Conservation (phyloP, 2,797 vertebrate species). For the Premnoplex brunnescens region DNA sequence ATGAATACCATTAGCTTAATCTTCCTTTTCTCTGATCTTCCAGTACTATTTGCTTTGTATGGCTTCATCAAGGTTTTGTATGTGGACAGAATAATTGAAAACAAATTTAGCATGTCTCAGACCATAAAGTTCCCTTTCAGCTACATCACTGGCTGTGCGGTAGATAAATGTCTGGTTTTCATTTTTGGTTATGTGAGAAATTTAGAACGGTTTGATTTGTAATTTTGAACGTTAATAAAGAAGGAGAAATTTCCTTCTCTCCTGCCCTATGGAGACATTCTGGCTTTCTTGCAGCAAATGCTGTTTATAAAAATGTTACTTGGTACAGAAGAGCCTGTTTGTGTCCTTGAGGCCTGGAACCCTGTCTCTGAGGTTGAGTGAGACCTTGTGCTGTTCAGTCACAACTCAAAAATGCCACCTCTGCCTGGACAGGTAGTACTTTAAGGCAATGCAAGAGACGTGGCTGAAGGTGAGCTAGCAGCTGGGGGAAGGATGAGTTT, state of each 20-base stretch:
- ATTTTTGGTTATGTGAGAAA: conserved; percentile 78
- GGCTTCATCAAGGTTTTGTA: conserved; percentile 68
- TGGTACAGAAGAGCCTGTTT: background rate
- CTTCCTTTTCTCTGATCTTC: conserved; percentile 67
- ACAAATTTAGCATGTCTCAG: conserved; percentile 73
- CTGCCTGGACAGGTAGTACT: background rate
- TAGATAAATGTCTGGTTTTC: conserved; percentile 76
- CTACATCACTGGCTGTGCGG: conserved; percentile 44
- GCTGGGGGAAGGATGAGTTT: background rate
- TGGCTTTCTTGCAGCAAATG: conserved; percentile 25
- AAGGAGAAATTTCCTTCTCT: conserved; percentile 31
- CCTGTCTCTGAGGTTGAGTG: background rate
- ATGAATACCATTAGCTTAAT: conserved; percentile 31
- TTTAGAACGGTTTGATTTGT: conserved; percentile 71
- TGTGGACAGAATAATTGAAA: conserved; percentile 75
- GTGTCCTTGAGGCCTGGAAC: background rate
- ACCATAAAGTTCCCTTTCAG: conserved; percentile 65
- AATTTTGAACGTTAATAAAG: conserved; percentile 70
- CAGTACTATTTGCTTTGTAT: conserved; percentile 47
- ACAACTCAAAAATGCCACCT: background rate
- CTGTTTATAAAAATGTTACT: background rate
- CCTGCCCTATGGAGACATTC: background rate
- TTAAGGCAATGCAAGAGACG: background rate
- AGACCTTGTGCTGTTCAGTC: background rate
- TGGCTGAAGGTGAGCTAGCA: background rate